These are phyloP conservation scores for Oppia nitens DNA, from an alignment of 1,140 invertebrate genomes.

Conservation along the genomic window DNA sequence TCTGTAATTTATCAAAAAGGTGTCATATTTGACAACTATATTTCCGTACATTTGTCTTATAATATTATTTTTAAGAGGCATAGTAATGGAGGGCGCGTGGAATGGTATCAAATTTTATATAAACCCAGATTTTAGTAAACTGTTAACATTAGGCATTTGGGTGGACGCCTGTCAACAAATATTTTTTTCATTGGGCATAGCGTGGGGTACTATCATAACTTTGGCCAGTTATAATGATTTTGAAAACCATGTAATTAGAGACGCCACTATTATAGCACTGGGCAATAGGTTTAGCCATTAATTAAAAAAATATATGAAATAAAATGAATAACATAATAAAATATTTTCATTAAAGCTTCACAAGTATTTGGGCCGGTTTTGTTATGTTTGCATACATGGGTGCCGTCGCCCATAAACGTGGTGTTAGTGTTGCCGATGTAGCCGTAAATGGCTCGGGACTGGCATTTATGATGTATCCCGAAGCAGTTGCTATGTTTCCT, in stretches of 20 bases:
- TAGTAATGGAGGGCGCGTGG: conserved; percentile 31
- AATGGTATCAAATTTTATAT: conserved; percentile 27
- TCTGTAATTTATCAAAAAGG: too few species aligned
- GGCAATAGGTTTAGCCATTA: conserved; percentile 45
- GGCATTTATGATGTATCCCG: conserved; percentile 92
- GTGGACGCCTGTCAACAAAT: conserved; percentile 90
- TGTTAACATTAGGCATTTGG: conserved; percentile 74
- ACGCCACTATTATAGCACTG: conserved; percentile 78
- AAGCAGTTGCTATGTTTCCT: conserved; percentile 86
- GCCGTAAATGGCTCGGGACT: conserved; percentile 36
- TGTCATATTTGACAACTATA: conserved; percentile 70
- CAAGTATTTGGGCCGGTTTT: conserved; percentile 90
- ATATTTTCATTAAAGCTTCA: too few species aligned
- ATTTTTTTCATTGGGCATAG: conserved; percentile 90
- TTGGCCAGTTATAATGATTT: conserved; percentile 93
- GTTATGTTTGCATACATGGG: conserved; percentile 94
- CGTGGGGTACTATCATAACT: conserved; percentile 76
- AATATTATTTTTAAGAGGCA: conserved; percentile 47
- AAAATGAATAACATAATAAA: too few species aligned
- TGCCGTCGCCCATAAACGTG: too few species aligned
- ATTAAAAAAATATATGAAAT: too few species aligned
- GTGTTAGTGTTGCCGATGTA: too few species aligned
- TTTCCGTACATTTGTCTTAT: conserved; percentile 62
- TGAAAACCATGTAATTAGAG: conserved; percentile 84
- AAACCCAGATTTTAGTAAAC: conserved; percentile 17